Evolutionary conservation across 2,888 invertebrate species (phyloP), one percentile per base, ranked within the genome.

Genomic region (Copidosoma aretas): DNA sequence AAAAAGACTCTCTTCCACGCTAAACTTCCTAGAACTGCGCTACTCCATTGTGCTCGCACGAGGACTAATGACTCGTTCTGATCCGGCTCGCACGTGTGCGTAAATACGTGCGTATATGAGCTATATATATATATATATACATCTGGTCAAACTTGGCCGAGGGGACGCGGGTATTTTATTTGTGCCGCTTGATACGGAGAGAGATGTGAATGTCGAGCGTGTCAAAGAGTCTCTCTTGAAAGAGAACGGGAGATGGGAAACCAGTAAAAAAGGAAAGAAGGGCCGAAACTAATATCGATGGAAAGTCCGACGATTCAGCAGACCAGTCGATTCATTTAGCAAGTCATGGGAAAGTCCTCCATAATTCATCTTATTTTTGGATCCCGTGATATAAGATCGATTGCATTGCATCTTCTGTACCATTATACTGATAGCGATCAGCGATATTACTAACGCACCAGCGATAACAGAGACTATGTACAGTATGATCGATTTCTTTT

Each of bases 31-130:
- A 80, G 75, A 79, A 79, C 77, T 78, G 79, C 22, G 22, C 77
- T 77, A 68, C 72, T 43, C 49, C 73, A 79, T 81, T 81, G 78
- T 79, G 72, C 74, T 75, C 71, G 68, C 65, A 74, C 71, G 46
- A 75, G 73, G 77, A 77, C 79, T 82, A 82, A 82, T 81, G 82
- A 82, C 81, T 81, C 81, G 79, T 81, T 77, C 77, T 80, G 79
- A 82, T 82, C 82, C 82, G 82, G 81, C 73, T 72, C 71, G 72
- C 71, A 61, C 70, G 70, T 43, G 32, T 32, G 32, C 32, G 32
- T 32, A 32, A 32, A 32, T 32, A 32, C 32, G 32, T 32, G 32
- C 32, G 32, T 24, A 62, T 25, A 46, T 12, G 43, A 14, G 24
- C 43, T 43, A 12, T 14, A 12, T 12, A 24, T 10, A 8, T 46